A percentile compares a stretch with the other conserved stretches of the same genome.
These are phyloP conservation scores for Ivindomyrus marchei DNA, from an alignment of 2,113 vertebrate species.

Conservation along the genomic window DNA sequence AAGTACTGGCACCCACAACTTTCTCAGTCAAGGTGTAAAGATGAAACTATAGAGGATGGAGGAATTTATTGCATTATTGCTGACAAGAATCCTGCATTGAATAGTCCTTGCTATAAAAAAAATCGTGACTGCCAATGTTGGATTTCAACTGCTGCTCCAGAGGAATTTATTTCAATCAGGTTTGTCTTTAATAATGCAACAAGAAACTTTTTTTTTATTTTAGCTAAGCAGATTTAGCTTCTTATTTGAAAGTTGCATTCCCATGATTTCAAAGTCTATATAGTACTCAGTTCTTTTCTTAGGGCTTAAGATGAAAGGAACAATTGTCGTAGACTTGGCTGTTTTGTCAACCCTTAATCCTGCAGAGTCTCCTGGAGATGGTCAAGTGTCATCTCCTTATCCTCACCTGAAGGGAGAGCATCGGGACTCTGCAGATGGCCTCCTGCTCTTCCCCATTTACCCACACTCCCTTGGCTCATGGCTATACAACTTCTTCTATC, in stretches of 20 bases:
- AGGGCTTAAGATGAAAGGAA: conserved; percentile 15
- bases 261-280: conserved; percentile 14
- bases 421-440: background rate
- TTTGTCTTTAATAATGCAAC: background rate
- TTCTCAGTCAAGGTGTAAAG: background rate
- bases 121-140: background rate
- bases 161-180: background rate
- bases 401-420: background rate
- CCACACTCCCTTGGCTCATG: background rate
- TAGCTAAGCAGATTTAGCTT: conserved; percentile 16
- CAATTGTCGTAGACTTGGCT: conserved; percentile 14
- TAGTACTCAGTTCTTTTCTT: conserved; percentile 8
- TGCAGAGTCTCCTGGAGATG: background rate
- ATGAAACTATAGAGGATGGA: conserved; percentile 24
- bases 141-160: background rate
- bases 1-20: conserved; percentile 37
- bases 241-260: conserved; percentile 16
- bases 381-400: background rate
- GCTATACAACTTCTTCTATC: background rate
- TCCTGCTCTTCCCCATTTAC: background rate
- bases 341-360: conserved; percentile 7
- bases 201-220: conserved; percentile 12
- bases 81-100: conserved; percentile 45
- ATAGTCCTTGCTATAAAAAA: conserved; percentile 21
- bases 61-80: conserved; percentile 49